Conservation (phyloP, 2,113 vertebrate species). For the Colossoma macropomum region DNA sequence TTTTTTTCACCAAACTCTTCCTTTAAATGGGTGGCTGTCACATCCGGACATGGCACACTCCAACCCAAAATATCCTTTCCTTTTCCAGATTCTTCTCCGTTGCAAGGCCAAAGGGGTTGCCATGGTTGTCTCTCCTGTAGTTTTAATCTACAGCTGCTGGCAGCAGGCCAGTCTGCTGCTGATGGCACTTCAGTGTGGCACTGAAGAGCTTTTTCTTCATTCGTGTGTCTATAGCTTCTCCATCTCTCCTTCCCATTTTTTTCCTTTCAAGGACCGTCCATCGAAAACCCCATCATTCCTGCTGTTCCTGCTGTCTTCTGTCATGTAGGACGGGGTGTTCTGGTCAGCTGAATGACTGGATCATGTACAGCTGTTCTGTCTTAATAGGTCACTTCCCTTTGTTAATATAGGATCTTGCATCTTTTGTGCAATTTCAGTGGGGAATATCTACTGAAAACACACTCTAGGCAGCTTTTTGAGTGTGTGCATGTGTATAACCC, state of each 20-base stretch:
- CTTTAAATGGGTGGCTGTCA: background rate
- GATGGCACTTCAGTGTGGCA: constrained; percentile 22
- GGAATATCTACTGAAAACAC: background rate
- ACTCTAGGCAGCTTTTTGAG: background rate
- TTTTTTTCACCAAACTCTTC: background rate
- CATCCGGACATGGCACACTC: background rate
- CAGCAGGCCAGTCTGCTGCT: constrained; percentile 11
- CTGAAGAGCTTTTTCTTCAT: background rate
- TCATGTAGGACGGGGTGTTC: background rate
- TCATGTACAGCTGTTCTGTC: background rate
- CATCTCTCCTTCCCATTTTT: constrained; percentile 5
- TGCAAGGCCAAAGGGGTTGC: constrained; percentile 29
- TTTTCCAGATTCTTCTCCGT: background rate
- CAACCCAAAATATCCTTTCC: background rate
- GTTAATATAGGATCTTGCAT: background rate
- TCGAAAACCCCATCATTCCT: background rate
- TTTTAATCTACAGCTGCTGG: constrained; percentile 22
- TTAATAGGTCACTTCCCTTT: background rate
- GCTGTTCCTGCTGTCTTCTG: background rate
- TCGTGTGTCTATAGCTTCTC: background rate
- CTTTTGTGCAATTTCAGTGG: background rate
- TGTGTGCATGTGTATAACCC: background rate
- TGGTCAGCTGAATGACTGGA: background rate
- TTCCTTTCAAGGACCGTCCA: background rate
- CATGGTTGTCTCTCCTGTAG: constrained; percentile 32